phyloP scores from a whole-genome alignment of 2,888 invertebrate species.

The Fabriciana adippe region DNA sequence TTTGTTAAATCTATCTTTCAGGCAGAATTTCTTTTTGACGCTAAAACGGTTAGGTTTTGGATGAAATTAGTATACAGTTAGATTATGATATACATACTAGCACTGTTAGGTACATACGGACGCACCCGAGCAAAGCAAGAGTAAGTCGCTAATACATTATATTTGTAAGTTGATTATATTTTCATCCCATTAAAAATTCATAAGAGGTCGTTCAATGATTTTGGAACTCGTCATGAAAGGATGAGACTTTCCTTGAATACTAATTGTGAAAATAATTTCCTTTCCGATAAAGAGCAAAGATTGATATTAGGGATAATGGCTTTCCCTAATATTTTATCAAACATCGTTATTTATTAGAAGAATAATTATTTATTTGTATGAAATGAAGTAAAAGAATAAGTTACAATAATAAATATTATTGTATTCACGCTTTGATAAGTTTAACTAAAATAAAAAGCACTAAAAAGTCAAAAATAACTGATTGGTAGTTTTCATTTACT shows the following conservation, averaged over 20 bases:
- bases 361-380: neutral
- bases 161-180: neutral
- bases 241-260: slow-evolving; percentile 2
- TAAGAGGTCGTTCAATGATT: neutral
- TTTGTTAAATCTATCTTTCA: neutral
- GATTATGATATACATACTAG: too few relatives aligned
- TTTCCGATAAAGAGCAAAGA: slow-evolving; percentile 1
- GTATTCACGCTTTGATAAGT: too few relatives aligned
- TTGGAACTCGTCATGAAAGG: neutral
- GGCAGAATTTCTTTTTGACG: too few relatives aligned
- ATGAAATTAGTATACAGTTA: too few relatives aligned
- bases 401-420: neutral
- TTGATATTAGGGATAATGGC: neutral
- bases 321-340: neutral
- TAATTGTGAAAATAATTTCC: slow-evolving; percentile 11
- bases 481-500: too few relatives aligned
- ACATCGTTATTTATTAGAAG: neutral
- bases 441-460: too few relatives aligned
- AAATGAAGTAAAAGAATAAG: neutral
- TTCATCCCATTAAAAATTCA: neutral
- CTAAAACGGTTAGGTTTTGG: too few relatives aligned
- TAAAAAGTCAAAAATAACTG: too few relatives aligned
- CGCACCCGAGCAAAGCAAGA: too few relatives aligned
- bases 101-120: too few relatives aligned
- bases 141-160: too few relatives aligned